Evolutionary conservation across 2,888 invertebrate species (phyloP), one percentile per base, ranked within the genome.

Genomic region (Strigamia maritima): DNA sequence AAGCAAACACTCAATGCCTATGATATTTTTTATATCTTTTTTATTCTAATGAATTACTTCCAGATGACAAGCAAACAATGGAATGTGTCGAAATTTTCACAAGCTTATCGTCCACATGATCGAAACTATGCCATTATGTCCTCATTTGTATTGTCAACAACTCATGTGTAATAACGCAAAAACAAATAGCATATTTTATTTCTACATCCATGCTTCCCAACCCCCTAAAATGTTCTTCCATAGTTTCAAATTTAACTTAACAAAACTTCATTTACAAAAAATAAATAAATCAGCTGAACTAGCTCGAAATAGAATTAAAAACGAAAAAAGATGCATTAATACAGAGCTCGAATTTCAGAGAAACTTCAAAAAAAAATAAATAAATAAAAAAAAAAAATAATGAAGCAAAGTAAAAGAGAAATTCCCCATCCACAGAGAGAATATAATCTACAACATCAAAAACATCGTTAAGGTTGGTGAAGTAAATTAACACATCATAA

Each of bases 401-500:
- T 35, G 35, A 35, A 35, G 35, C 35, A 35, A 24, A 24, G 14
- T 22, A 65, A 65, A 65, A 65, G 24, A 24, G 60, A 65, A 65
- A 65, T 65, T 65, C 22, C 60, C 22, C 22, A 22, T 65, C 24
- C 60, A 22, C 60, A 22, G 22, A 65, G 22, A 65, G 12, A 65
- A 22, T 65, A 65, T 65, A 65, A 65, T 65, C 60, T 65, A 65
- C 60, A 65, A 65, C 60, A 65, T 65, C 60, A 65, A 65, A 65
- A 65, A 65, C 60, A 65, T 65, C 60, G 60, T 65, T 65, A 65
- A 65, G 60, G 60, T 24, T 65, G 60, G 60, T 65, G 60, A 65
- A 65, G 60, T 65, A 65, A 65, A 65, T 65, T 65, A 65, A 65
- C 60, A 65, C 60, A 24, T 65, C 60, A 65, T 65, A 65, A 65